These are phyloP conservation scores for Ophraella communa DNA, from an alignment of 2,888 invertebrate genomes.

Conservation along the genomic window DNA sequence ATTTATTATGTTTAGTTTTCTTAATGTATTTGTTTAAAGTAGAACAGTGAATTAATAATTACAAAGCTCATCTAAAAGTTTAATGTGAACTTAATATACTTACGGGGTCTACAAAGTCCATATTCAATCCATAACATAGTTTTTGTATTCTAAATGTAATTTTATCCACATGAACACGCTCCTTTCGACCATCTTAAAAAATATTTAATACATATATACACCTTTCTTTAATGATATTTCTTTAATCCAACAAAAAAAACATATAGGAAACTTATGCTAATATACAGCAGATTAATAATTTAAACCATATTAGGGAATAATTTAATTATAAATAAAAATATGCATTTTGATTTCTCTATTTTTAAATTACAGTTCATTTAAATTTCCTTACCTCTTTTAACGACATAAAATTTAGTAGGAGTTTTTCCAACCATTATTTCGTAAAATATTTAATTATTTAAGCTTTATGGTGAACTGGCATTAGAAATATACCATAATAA, in stretches of 20 bases:
- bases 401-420: conserved; percentile 61
- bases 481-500: neutral
- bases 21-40: no score
- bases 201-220: conserved; percentile 11
- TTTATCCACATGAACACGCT: conserved; percentile 96
- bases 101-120: conserved; percentile 96
- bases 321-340: no score
- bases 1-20: no score
- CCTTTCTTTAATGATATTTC: no score
- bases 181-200: conserved; percentile 81
- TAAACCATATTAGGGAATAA: no score
- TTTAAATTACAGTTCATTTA: no score
- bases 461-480: neutral
- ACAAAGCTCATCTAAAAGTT: no score
- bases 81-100: conserved; percentile 55
- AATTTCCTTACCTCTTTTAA: conserved; percentile 60
- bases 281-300: no score
- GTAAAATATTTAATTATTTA: neutral
- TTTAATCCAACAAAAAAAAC: no score
- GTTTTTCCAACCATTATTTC: conserved; percentile 60
- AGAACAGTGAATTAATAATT: no score
- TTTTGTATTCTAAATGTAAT: conserved; percentile 96
- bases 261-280: no score
- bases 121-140: conserved; percentile 93
- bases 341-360: no score